Evolutionary conservation across 2,888 invertebrate species (phyloP).

Genomic region (Eupithecia subumbrata): DNA sequence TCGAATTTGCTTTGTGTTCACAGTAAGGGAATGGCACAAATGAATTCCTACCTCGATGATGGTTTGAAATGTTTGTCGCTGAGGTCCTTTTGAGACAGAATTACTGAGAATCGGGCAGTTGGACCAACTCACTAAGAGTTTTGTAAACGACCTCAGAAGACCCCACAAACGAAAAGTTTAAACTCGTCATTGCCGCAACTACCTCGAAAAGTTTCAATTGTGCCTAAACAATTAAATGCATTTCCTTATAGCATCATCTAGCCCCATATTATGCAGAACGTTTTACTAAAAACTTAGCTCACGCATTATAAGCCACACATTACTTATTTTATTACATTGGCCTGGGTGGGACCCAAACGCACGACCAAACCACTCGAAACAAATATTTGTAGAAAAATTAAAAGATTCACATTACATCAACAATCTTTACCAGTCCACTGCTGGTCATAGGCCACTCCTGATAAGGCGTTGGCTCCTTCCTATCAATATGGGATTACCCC

Average conservation of each 20-base stretch:
- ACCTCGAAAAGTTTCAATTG: background rate
- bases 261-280: background rate
- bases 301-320: too few species aligned
- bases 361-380: too few species aligned
- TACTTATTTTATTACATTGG: too few species aligned
- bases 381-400: too few species aligned
- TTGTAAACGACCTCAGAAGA: background rate
- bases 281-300: background rate
- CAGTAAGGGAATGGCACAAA: background rate
- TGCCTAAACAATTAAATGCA: background rate
- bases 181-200: background rate
- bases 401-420: too few species aligned
- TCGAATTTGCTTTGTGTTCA: background rate
- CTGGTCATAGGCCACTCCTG: too few species aligned
- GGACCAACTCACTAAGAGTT: background rate
- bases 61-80: background rate
- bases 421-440: too few species aligned
- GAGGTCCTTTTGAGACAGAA: background rate
- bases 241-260: background rate
- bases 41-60: background rate
- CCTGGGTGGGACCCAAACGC: too few species aligned
- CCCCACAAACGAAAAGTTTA: background rate
- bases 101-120: background rate
- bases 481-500: too few species aligned
- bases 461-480: too few species aligned